Base-by-base conservation (phyloP, 2,113 vertebrate genomes). In the Acanthisitta chloris region DNA sequence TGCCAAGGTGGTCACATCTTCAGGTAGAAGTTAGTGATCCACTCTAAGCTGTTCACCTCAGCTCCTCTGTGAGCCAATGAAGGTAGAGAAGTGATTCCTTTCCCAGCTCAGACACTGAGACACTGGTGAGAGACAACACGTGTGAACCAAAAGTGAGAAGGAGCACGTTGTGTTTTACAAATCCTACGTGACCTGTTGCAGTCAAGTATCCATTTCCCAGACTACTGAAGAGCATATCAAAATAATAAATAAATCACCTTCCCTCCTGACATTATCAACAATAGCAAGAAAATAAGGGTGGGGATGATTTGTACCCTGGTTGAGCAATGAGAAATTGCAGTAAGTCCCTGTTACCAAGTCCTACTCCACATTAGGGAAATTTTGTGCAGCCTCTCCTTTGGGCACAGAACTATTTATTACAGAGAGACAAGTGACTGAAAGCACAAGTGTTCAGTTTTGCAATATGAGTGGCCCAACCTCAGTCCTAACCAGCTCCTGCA, bases 301-400 rank as follows among this genome's bases (percentile, higher is more conserved):
- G 19, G 17, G 10, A 42, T 74, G 21, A 16, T 4, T 57, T 33
- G 7, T 34, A 78, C 20, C 8, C 8, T 42, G 52, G 13, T 1
- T 29, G 38, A 76, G 14, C 24, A 62, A 34, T 16, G 17, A 57
- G 10, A 87, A 70, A 38, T 23, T 76, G 31, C 67, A 58, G 28
- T 12, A 59, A 70, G 18, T 40, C 33, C 33, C 13, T 0, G 0
- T 51, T 49, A 62, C 21, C 67, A 78, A 78, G 24, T 4, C 15
- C 1, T 8, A 8, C 26, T 77, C 14, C 20, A 26, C 17, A 49
- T 51, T 45, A 77, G 14, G 29, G 8, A 70, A 36, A 21, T 40
- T 15, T 88, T n/a, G 4, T 48, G 15, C 13, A 78, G n/a, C 11
- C 26, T 71, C 11, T 85, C 16, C 16, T 58, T 67, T 46, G 38